Conservation (phyloP, 2,113 vertebrate species). For the Smithornis capensis region DNA sequence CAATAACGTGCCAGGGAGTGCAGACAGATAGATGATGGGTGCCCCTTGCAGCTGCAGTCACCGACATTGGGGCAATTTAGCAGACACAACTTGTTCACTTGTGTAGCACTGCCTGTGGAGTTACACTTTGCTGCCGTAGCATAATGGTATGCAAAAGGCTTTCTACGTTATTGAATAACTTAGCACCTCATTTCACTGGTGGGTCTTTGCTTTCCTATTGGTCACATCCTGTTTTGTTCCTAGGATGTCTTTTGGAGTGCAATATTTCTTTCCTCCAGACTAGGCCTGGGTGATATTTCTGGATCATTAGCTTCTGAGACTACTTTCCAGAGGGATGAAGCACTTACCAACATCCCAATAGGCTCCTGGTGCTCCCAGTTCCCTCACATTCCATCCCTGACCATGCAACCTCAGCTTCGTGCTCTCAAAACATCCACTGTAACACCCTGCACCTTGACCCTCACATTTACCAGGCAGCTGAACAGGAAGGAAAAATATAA, state of each 20-base stretch:
- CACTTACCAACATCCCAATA: background rate
- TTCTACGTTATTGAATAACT: background rate
- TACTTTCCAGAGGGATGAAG: background rate
- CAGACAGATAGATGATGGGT: background rate
- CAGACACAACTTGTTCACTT: background rate
- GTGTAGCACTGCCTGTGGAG: background rate
- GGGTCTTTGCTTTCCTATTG: background rate
- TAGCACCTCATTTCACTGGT: background rate
- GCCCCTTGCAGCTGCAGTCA: background rate
- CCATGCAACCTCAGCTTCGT: background rate
- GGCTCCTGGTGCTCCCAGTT: background rate
- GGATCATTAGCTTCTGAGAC: background rate
- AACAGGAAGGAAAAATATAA: background rate
- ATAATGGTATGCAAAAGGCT: background rate
- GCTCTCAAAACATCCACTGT: background rate
- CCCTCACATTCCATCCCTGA: background rate
- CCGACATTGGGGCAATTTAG: background rate
- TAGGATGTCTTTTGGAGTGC: background rate
- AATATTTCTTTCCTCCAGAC: background rate
- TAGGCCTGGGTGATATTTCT: background rate
- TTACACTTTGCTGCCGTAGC: background rate
- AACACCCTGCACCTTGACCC: background rate
- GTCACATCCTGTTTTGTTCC: background rate
- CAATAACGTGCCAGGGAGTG: background rate
- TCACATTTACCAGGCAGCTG: background rate